Evolutionary conservation across 2,888 invertebrate genomes (phyloP).

Genomic region (Oscheius sp.): DNA sequence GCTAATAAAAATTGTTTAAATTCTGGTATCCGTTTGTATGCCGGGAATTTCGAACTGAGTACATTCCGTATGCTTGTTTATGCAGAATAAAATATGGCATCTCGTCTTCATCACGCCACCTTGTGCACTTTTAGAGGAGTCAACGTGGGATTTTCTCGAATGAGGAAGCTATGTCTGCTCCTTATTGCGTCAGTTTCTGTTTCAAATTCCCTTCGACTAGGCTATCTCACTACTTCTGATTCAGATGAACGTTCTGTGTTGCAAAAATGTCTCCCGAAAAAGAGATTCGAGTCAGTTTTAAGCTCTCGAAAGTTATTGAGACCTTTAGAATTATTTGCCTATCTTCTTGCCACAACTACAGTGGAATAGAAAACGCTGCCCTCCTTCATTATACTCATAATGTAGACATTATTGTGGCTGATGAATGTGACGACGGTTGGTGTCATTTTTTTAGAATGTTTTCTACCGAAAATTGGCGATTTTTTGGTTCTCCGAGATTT

Average conservation of each 20-base stretch:
- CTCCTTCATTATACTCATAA: conserved; percentile 47
- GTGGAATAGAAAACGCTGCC: conserved; percentile 57
- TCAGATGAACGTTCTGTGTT: conserved; percentile 7
- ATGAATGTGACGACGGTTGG: conserved; percentile 54
- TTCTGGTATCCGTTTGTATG: no score
- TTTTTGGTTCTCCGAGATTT: no score
- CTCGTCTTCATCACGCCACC: no score
- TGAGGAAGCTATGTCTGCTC: background rate
- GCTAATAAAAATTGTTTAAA: no score
- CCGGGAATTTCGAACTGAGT: no score
- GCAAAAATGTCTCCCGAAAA: conserved; percentile 19
- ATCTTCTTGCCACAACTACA: conserved; percentile 55
- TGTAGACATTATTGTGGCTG: conserved; percentile 53
- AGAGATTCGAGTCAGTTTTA: conserved; percentile 27
- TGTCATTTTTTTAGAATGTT: no score
- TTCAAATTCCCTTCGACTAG: background rate
- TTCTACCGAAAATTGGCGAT: no score
- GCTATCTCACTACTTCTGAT: conserved; percentile 16
- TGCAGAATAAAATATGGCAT: no score
- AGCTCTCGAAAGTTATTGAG: no score
- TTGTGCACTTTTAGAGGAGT: no score
- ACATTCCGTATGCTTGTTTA: no score
- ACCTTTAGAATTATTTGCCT: conserved; percentile 48
- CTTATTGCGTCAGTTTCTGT: background rate
- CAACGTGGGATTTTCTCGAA: no score